Percentiles rank a stretch among this genome's conserved stretches.
Evolutionary conservation across 2,797 vertebrate genomes (phyloP).

Genomic region (Orientallactaga sibirica): DNA sequence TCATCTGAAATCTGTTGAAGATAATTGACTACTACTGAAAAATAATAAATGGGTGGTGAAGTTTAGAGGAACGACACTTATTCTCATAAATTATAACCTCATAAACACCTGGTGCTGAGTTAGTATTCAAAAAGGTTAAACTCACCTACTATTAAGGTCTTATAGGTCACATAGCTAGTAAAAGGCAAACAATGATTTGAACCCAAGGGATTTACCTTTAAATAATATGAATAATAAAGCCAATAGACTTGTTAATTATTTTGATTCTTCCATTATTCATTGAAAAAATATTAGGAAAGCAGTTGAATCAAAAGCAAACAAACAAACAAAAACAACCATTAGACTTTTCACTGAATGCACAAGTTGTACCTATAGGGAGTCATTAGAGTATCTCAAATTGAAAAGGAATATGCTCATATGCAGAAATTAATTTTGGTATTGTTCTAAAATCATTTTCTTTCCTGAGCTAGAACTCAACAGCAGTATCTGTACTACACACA

Average conservation of each 20-base stretch:
- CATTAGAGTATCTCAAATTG: neutral
- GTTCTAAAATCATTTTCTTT: neutral
- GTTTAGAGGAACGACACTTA: neutral
- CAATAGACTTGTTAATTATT: neutral
- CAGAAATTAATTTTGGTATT: neutral
- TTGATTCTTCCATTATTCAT: slow-evolving; percentile 29
- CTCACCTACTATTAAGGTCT: neutral
- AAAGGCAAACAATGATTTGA: slow-evolving; percentile 6
- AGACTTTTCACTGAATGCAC: neutral
- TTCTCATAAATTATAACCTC: neutral
- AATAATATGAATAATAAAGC: slow-evolving; percentile 8
- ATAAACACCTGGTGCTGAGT: neutral
- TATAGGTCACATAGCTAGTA: neutral
- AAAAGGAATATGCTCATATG: neutral
- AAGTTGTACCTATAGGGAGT: too few species aligned
- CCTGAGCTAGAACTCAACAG: neutral
- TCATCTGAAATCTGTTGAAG: neutral
- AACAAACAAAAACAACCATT: neutral
- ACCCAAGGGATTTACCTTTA: neutral
- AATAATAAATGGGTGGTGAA: neutral
- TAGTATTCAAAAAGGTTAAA: neutral
- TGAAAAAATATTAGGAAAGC: neutral
- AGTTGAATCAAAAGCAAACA: neutral
- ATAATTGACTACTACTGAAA: neutral
- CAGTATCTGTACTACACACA: neutral